Conservation (phyloP, 2,113 vertebrate genomes). For the Acanthisitta chloris region DNA sequence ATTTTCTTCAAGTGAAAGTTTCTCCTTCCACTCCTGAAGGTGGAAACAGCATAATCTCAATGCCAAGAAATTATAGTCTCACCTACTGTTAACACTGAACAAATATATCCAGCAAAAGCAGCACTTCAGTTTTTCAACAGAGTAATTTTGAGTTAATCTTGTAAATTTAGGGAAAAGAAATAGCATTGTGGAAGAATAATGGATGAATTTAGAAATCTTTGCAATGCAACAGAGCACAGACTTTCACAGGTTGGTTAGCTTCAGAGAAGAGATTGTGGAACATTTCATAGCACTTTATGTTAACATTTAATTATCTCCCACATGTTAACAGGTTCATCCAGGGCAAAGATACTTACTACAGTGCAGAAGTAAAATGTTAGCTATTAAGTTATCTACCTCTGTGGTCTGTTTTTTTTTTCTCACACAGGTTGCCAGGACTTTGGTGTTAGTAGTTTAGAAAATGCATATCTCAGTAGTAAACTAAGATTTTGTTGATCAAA, state of each 20-base stretch:
- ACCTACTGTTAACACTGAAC: neutral
- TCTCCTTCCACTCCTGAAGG: neutral
- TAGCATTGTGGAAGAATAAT: neutral
- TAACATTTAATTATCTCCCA: conserved; percentile 19
- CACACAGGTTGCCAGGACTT: neutral
- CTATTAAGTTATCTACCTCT: conserved; percentile 15
- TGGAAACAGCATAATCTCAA: neutral
- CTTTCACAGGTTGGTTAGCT: neutral
- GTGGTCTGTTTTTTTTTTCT: neutral
- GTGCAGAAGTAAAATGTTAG: conserved; percentile 15
- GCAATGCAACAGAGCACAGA: neutral
- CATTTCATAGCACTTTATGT: neutral
- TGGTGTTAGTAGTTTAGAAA: neutral
- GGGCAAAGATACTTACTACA: neutral
- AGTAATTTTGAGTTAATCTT: neutral
- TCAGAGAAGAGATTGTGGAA: neutral
- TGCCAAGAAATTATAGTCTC: neutral
- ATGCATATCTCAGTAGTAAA: neutral
- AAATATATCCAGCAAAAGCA: neutral
- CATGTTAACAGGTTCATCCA: neutral
- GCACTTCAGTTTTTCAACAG: neutral
- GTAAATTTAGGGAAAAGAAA: neutral
- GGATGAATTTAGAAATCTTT: neutral
- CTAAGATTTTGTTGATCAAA: neutral
- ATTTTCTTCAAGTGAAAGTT: neutral